Evolutionary conservation across 2,113 vertebrate species (phyloP).

Genomic region (Phalacrocorax brasilianus): DNA sequence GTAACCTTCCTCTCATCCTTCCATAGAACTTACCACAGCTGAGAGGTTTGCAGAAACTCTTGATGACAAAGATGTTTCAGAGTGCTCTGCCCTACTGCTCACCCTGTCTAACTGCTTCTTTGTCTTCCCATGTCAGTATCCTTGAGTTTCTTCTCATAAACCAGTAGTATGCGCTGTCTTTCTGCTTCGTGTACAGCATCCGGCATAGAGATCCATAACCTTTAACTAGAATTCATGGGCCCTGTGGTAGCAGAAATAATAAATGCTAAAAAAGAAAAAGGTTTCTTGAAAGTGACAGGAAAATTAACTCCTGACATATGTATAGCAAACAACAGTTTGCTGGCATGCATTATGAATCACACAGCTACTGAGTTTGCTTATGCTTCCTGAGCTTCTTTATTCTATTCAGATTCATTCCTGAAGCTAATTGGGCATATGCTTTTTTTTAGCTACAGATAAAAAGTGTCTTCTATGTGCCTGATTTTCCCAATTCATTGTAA

Average conservation of each 20-base stretch:
- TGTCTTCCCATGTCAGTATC: background rate
- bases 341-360: background rate
- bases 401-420: background rate
- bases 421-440: background rate
- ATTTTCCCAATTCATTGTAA: background rate
- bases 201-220: background rate
- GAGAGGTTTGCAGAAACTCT: background rate
- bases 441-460: background rate
- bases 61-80: background rate
- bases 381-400: background rate
- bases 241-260: background rate
- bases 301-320: background rate
- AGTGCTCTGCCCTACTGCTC: background rate
- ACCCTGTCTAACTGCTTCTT: background rate
- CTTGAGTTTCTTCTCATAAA: background rate
- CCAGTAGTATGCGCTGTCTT: background rate
- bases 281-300: background rate
- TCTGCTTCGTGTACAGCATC: background rate
- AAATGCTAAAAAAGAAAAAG: background rate
- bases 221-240: background rate
- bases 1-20: background rate
- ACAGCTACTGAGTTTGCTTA: background rate
- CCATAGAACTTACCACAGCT: background rate
- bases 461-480: background rate
- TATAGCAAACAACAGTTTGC: background rate